Evolutionary conservation across 1,140 invertebrate genomes (phyloP), one percentile per base, ranked within the genome.

Genomic region (Aphelinus certus): DNA sequence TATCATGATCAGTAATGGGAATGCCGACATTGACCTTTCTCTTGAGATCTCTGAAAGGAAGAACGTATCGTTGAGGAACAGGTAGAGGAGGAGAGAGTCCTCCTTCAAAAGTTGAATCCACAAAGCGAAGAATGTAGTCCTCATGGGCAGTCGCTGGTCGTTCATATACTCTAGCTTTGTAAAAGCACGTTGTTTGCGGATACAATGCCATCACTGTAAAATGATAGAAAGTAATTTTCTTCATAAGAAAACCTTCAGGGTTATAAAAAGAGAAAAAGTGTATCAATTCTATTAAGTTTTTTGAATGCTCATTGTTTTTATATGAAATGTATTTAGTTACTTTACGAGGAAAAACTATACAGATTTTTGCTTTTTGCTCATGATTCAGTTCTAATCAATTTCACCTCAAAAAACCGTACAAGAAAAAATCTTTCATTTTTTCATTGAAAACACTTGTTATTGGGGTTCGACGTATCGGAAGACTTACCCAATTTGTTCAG

Each of bases 121-220:
- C 98, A 89, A 99, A 99, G 3, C 98, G 85, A 1, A 99, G 92
- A 83, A 96, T 94, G 85, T 99, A 99, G 63, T 97, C 96, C 79
- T 99, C 97, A 3, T 91, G 92, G 7, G 94, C 93, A 3, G 92
- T 93, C 61, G 91, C 89, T 0, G 97, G 97, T 61, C 95, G 89
- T 71, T 94, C 91, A 82, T 96, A 94, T 0, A 99, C 94, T 3
- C 98, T 90, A 1, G 95, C 97, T 87, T 97, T 94, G 87, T 99
- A 99, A 86, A 99, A 99, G 84, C 98, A 99, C 0, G 98, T 99
- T 0, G 98, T 99, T 89, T 99, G 97, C n/a, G 98, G 98, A 89
- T 99, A 99, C 3, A 99, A 85, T 0, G 98, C 98, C 92, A 99
- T 94, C 0, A 99, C 97, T 91, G 51, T 88, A 71, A 89, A n/a